These are phyloP conservation scores for Ormyrus rosae DNA, from an alignment of 2,888 invertebrate genomes.

Conservation along the genomic window DNA sequence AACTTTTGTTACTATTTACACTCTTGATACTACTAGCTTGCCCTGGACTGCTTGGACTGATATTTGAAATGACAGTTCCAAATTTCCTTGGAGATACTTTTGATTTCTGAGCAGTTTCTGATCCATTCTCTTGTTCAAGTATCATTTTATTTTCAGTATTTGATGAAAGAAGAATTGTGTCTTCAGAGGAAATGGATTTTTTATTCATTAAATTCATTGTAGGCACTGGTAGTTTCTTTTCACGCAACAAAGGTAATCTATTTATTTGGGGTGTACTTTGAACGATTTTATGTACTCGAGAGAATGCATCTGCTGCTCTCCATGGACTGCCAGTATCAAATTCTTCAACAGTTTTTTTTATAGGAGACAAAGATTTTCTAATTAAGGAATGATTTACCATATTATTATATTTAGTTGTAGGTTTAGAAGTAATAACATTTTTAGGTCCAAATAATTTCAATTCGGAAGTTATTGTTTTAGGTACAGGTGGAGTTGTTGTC, in stretches of 20 bases:
- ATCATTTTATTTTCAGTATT: neutral
- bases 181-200: constrained; percentile 48
- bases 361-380: constrained; percentile 66
- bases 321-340: constrained; percentile 66
- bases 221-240: constrained; percentile 31
- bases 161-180: constrained; percentile 45
- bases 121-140: neutral
- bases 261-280: constrained; percentile 67
- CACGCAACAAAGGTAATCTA: constrained; percentile 10
- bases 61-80: constrained; percentile 65
- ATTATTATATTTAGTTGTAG: constrained; percentile 30
- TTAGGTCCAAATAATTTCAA: constrained; percentile 53
- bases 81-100: constrained; percentile 61
- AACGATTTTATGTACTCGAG: constrained; percentile 62
- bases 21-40: constrained; percentile 10
- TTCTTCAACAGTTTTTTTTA: constrained; percentile 58
- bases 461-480: constrained; percentile 47
- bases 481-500: constrained; percentile 31
- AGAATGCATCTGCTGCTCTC: constrained; percentile 64
- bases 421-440: constrained; percentile 42
- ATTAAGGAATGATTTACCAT: constrained; percentile 58
- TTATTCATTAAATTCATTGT: constrained; percentile 17
- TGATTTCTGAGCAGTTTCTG: neutral
- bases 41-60: constrained; percentile 50
- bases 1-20: neutral